A percentile compares a stretch with the other conserved stretches of the same genome.
Conservation (phyloP, 2,888 invertebrate species). For the Dorcus parallelipipedus region DNA sequence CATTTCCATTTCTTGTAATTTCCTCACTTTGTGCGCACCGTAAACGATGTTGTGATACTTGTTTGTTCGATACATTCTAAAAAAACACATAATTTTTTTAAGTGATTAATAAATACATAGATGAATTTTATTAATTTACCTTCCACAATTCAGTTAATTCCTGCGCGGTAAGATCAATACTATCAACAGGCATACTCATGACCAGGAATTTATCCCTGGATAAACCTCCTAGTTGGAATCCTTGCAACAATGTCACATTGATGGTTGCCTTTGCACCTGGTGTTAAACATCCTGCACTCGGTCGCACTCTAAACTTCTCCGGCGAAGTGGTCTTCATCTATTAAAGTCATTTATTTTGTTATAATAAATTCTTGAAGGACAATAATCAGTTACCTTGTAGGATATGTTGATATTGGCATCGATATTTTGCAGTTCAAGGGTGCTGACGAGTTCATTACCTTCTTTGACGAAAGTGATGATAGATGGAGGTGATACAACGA, state of each 20-base stretch:
- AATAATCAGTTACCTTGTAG: constrained; percentile 58
- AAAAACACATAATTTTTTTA: constrained; percentile 9
- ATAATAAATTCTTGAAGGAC: not conserved
- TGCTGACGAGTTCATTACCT: constrained; percentile 65
- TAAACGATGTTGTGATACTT: constrained; percentile 67
- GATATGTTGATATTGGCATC: constrained; percentile 54
- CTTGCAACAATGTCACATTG: constrained; percentile 71
- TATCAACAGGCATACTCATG: constrained; percentile 70
- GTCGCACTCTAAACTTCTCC: constrained; percentile 90
- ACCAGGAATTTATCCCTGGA: constrained; percentile 84
- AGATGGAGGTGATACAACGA: constrained; percentile 65
- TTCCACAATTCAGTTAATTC: constrained; percentile 77
- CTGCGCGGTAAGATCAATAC: constrained; percentile 54
- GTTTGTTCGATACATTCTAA: constrained; percentile 40
- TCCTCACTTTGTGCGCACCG: constrained; percentile 60
- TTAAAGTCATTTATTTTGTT: constrained; percentile 30
- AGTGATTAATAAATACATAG: not conserved
- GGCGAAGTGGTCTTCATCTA: constrained; percentile 95
- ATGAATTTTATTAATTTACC: constrained; percentile 37
- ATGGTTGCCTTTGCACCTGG: constrained; percentile 64
- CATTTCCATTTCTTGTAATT: constrained; percentile 38
- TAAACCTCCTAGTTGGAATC: constrained; percentile 64
- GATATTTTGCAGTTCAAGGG: constrained; percentile 67
- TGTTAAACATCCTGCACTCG: constrained; percentile 74
- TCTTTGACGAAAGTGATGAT: constrained; percentile 66